These are phyloP conservation scores for Abrostola triplasia DNA, from an alignment of 2,888 invertebrate genomes.

Conservation along the genomic window DNA sequence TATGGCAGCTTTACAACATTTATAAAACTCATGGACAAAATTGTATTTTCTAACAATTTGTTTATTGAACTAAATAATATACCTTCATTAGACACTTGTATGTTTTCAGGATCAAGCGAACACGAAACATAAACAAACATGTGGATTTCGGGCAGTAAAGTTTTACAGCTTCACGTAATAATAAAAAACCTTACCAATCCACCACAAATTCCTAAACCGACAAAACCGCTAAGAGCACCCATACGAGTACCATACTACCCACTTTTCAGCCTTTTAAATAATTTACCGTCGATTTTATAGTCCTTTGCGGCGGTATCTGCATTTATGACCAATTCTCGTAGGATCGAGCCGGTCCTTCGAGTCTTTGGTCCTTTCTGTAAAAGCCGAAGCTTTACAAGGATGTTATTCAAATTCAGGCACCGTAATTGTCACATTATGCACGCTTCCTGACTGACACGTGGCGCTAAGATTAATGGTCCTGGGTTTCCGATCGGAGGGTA, in stretches of 20 bases:
- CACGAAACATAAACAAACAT: conserved; percentile 15
- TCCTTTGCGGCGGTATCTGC: conserved; percentile 52
- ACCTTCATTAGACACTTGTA: no score
- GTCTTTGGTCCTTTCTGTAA: conserved; percentile 18
- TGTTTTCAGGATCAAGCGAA: no score
- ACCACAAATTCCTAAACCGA: conserved; percentile 25
- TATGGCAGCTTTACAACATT: not conserved
- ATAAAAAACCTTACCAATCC: conserved; percentile 34
- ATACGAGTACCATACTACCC: conserved; percentile 42
- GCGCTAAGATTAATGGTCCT: conserved; percentile 59
- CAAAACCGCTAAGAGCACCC: conserved; percentile 33
- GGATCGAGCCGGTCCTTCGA: conserved; percentile 25
- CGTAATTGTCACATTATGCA: conserved; percentile 64
- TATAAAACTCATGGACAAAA: not conserved
- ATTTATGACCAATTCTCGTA: conserved; percentile 49
- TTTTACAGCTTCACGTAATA: conserved; percentile 34
- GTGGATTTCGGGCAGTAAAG: conserved; percentile 25
- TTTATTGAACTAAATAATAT: no score
- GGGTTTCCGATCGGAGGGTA: conserved; percentile 49
- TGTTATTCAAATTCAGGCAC: conserved; percentile 51
- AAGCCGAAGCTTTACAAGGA: conserved; percentile 12
- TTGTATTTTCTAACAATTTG: no score
- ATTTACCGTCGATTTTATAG: conserved; percentile 62
- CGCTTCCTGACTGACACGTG: conserved; percentile 56
- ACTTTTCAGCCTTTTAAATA: conserved; percentile 63